These are phyloP conservation scores for Semibalanus balanoides DNA, from an alignment of 1,140 invertebrate species.

Conservation along the genomic window DNA sequence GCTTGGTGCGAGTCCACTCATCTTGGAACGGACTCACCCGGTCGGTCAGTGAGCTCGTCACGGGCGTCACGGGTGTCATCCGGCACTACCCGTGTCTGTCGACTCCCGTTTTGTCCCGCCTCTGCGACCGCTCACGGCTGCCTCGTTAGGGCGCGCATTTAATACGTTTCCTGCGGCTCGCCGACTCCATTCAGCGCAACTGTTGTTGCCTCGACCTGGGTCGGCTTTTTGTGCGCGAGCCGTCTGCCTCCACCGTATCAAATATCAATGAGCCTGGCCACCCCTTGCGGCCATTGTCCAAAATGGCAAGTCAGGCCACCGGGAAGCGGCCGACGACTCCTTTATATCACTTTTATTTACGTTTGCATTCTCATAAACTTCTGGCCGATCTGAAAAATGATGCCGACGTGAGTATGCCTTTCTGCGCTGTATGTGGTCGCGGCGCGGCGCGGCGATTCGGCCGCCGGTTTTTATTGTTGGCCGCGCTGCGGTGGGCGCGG, in stretches of 20 bases:
- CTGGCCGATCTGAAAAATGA: not conserved
- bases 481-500: too few species aligned
- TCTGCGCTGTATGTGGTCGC: not conserved
- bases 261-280: not conserved
- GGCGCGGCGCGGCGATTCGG: not conserved
- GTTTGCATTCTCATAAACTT: conserved; percentile 2
- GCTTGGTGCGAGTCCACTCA: too few species aligned
- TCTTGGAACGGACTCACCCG: too few species aligned
- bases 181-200: not conserved
- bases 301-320: not conserved
- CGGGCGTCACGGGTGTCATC: too few species aligned
- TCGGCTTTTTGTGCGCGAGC: not conserved
- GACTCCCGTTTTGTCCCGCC: too few species aligned
- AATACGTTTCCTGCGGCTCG: not conserved
- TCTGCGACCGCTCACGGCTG: not conserved
- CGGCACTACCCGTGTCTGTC: too few species aligned
- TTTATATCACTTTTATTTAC: conserved; percentile 3
- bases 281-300: not conserved
- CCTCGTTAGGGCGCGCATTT: not conserved
- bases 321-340: not conserved
- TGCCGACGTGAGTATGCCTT: not conserved
- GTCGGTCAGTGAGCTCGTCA: too few species aligned
- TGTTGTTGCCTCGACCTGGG: not conserved
- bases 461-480: not conserved
- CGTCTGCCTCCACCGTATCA: not conserved